Conservation (phyloP, 2,113 vertebrate species). For the Hemiprocne comata region DNA sequence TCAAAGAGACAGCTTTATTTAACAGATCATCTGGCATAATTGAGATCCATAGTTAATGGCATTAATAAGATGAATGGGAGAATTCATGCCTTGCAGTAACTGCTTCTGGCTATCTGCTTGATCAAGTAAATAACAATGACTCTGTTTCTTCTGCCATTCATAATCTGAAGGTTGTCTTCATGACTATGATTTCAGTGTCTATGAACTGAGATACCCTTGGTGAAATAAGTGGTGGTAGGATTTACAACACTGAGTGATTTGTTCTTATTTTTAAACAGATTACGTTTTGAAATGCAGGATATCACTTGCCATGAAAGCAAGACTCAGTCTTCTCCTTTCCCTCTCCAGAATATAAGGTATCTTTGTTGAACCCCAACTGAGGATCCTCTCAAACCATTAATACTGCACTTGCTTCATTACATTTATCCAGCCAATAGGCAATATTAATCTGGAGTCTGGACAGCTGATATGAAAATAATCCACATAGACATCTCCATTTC, state of each 20-base stretch:
- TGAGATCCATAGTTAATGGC: background rate
- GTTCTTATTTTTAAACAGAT: background rate
- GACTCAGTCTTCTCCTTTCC: background rate
- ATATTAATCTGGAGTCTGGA: background rate
- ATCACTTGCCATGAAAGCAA: rapidly evolving
- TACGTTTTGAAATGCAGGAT: background rate
- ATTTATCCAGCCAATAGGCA: background rate
- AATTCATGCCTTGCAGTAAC: background rate
- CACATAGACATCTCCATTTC: background rate
- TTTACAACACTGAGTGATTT: background rate
- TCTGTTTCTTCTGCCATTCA: background rate
- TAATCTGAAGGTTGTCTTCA: background rate
- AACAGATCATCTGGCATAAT: background rate
- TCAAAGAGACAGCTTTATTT: background rate
- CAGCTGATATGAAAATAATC: background rate
- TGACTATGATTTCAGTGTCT: background rate
- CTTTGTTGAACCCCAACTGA: background rate
- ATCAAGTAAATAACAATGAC: background rate
- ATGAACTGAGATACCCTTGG: background rate
- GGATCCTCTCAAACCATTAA: background rate
- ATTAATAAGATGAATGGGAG: background rate
- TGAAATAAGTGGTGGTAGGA: background rate
- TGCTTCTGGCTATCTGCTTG: background rate
- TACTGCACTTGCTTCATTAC: background rate
- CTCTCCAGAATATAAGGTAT: background rate